phyloP scores from a whole-genome alignment of 2,888 invertebrate genomes.

The Allophyes oxyacanthae region DNA sequence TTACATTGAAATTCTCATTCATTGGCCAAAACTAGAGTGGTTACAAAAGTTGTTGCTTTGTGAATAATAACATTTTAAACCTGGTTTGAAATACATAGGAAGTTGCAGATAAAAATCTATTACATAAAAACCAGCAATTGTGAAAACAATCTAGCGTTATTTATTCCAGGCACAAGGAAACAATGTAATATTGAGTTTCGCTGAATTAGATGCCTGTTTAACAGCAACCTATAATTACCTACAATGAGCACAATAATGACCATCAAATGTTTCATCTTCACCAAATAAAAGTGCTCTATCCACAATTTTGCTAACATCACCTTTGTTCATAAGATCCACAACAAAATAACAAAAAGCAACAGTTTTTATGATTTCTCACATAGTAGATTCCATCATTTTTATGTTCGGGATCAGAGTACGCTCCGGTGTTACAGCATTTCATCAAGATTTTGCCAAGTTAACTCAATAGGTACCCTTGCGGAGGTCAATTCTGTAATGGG shows the following conservation, averaged over 20 bases:
- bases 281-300: no score
- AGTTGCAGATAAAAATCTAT: no score
- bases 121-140: no score
- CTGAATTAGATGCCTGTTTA: no score
- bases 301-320: background rate
- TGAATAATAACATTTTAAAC: background rate
- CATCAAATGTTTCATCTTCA: no score
- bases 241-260: no score
- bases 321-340: background rate
- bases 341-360: constrained; percentile 24
- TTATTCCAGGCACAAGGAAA: no score
- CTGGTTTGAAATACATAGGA: no score
- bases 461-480: constrained; percentile 56
- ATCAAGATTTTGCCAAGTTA: constrained; percentile 59
- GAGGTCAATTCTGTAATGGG: constrained; percentile 67
- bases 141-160: no score
- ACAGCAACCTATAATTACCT: no score
- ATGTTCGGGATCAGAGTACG: constrained; percentile 29
- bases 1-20: constrained; percentile 2
- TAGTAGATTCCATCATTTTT: constrained; percentile 45
- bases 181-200: no score
- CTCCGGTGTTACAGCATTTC: constrained; percentile 46
- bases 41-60: constrained; percentile 5
- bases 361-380: constrained; percentile 31
- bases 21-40: constrained; percentile 2